Base-by-base conservation (phyloP, 2,113 vertebrate species). In the Brachyhypopomus occidentalis region DNA sequence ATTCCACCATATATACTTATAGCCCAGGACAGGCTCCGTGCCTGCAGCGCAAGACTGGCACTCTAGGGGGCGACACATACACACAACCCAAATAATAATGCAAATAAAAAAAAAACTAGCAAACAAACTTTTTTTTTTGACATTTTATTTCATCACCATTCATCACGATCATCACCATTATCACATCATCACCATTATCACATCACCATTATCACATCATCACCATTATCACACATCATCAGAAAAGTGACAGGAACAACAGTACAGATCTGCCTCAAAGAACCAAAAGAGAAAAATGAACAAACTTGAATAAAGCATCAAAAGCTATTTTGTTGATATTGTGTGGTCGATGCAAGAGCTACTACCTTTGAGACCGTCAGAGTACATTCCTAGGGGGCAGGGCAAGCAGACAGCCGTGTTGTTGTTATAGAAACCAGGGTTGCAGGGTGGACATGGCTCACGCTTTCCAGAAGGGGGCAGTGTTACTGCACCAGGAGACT, bases 1-100 rank as follows among this genome's bases (percentile, higher is more conserved):
- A 70, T 99, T 98, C 97, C 97, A 99, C 98, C 97, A 99, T 88
- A 98, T 99, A 85, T 96, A 99, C 83, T 98, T 95, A 83, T 97
- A 96, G 0, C 95, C 97, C 48, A 97, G 89, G 0, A 88, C 90
- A 25, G 98, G 96, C 81, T 99, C 98, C 0, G 96, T 98, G 69
- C 98, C 97, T 27, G 97, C 96, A 23, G 96, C 96, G 74, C 98
- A 99, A 1, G 85, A 83, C 86, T 92, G 88, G 87, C 98, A 99
- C 0, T 93, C 98, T 99, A 83, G 5, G 7, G 25, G 73, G 19
- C 23, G 48, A 81, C 25, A 79, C 6, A 70, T 5, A 82, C 72
- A 81, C 45, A 84, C 25, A n/a, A 22, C 25, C 27, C 9, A 30
- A 62, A n/a, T 22, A 20, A 62, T 3, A 30, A 23, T 12, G 2